A percentile compares a stretch with the other conserved stretches of the same genome.
These are phyloP conservation scores for Tipula confusa DNA, from an alignment of 2,888 invertebrate species.

Conservation along the genomic window DNA sequence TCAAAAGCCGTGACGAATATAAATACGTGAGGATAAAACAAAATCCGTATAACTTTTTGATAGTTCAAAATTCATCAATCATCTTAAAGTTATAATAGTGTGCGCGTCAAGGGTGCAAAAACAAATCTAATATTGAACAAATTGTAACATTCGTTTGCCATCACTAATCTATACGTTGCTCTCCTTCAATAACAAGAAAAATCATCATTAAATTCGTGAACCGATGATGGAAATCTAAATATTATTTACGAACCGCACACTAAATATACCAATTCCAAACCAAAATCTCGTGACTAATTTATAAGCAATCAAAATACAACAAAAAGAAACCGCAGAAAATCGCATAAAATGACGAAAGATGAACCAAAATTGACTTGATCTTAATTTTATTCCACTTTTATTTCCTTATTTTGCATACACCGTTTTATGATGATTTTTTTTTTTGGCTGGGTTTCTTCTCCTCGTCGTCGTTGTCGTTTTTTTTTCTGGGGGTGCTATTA, in stretches of 20 bases:
- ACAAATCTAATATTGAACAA: neutral
- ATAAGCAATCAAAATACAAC: neutral
- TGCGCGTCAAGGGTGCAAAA: neutral
- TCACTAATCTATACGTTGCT: neutral
- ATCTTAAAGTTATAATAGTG: neutral
- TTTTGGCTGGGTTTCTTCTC: neutral
- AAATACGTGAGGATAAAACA: neutral
- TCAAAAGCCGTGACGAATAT: neutral
- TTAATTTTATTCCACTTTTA: slow-evolving; percentile 7
- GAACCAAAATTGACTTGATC: slow-evolving; percentile 25
- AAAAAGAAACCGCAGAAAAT: neutral
- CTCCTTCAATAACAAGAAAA: neutral
- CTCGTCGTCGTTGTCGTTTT: neutral
- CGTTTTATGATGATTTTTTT: neutral
- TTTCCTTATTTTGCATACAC: slow-evolving; percentile 20
- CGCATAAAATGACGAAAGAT: slow-evolving; percentile 20
- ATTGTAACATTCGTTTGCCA: slow-evolving; percentile 16
- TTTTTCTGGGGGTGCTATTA: neutral
- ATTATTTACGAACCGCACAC: neutral
- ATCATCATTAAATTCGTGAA: neutral
- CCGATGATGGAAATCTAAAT: neutral
- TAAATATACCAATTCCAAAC: neutral
- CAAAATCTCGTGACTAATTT: slow-evolving; percentile 20
- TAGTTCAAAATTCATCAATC: slow-evolving; percentile 12
- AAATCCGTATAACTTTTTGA: neutral